Evolutionary conservation across 2,797 vertebrate species (phyloP).

Genomic region (Anguilla anguilla): DNA sequence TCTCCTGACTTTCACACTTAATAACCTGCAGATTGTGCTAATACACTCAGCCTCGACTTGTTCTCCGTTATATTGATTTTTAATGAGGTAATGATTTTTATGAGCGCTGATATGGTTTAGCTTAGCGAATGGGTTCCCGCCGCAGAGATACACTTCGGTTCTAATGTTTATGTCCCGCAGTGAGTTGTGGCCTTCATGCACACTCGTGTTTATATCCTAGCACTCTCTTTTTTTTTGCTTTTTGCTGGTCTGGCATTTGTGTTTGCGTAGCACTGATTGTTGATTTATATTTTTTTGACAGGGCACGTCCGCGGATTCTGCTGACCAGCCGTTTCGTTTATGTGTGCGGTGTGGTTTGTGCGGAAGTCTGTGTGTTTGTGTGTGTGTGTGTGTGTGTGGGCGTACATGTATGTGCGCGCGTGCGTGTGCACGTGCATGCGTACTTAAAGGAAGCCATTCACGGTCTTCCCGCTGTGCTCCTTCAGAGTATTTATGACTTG

Average conservation of each 20-base stretch:
- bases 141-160: neutral
- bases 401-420: slow-evolving; percentile 20
- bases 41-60: slow-evolving; percentile 15
- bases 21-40: slow-evolving; percentile 8
- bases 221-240: slow-evolving; percentile 26
- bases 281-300: slow-evolving; percentile 78
- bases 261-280: slow-evolving; percentile 74
- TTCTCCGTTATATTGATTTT: slow-evolving; percentile 17
- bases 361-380: slow-evolving; percentile 14
- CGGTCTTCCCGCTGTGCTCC: slow-evolving; percentile 69
- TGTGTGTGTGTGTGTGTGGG: slow-evolving; percentile 28
- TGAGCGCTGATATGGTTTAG: neutral
- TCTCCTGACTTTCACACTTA: slow-evolving; percentile 2
- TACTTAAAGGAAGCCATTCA: slow-evolving; percentile 68
- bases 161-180: slow-evolving; percentile 24
- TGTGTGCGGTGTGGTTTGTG: slow-evolving; percentile 36
- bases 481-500: slow-evolving; percentile 72
- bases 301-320: slow-evolving; percentile 74
- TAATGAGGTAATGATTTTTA: slow-evolving; percentile 24
- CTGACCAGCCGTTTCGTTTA: slow-evolving; percentile 63
- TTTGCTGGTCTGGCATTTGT: slow-evolving; percentile 74
- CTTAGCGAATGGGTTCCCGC: neutral
- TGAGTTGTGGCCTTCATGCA: slow-evolving; percentile 12
- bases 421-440: slow-evolving; percentile 43
- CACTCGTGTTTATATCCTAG: slow-evolving; percentile 39